Evolutionary conservation across 2,113 vertebrate genomes (phyloP).

Genomic region (Pterocles orientalis): DNA sequence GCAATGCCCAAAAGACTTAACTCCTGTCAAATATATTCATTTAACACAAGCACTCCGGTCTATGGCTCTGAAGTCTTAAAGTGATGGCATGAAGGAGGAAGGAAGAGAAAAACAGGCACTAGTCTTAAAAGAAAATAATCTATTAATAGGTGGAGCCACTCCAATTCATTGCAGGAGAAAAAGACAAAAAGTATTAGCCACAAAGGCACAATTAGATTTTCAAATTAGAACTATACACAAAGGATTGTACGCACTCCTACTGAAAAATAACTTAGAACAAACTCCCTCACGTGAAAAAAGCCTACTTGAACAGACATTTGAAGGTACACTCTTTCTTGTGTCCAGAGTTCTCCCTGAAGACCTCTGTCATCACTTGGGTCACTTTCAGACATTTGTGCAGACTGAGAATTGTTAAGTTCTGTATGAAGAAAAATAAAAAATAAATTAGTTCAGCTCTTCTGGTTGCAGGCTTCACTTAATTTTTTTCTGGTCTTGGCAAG

Average conservation of each 20-base stretch:
- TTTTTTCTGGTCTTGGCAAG: not conserved
- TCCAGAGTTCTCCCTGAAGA: not conserved
- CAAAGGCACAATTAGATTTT: slow-evolving; percentile 1
- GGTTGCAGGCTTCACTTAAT: not conserved
- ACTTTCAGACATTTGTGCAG: not conserved
- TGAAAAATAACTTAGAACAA: not conserved
- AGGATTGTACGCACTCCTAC: not conserved
- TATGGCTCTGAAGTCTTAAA: slow-evolving; percentile 67
- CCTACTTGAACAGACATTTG: not conserved
- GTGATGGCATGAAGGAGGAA: slow-evolving; percentile 54
- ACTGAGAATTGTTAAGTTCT: not conserved
- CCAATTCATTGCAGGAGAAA: not conserved
- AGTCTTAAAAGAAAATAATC: slow-evolving; percentile 52
- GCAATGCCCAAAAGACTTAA: slow-evolving; percentile 81
- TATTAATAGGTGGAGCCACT: not conserved
- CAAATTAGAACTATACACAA: not conserved
- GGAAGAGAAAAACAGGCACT: slow-evolving; percentile 14
- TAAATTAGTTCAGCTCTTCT: not conserved
- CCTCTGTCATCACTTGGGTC: not conserved
- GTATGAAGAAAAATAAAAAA: not conserved
- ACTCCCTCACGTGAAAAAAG: not conserved
- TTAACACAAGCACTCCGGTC: slow-evolving; percentile 74
- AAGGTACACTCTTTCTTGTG: not conserved
- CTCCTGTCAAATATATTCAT: slow-evolving; percentile 79
- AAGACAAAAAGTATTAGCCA: not conserved